These are phyloP conservation scores for Cariama cristata DNA, from an alignment of 2,113 vertebrate genomes.

Conservation along the genomic window DNA sequence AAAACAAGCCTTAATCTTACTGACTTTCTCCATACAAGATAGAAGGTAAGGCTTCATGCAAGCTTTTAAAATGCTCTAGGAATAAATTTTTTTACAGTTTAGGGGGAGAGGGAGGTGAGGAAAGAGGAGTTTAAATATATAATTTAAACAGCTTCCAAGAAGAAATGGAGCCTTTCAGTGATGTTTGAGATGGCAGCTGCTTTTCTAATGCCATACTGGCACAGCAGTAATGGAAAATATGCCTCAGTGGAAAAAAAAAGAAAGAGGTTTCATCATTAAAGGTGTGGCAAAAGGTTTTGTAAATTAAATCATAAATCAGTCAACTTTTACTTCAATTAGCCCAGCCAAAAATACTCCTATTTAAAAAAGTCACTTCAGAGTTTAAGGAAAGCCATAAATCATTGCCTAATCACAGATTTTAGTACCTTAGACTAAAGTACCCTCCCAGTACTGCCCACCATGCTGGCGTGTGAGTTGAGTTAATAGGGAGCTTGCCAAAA, in stretches of 20 bases:
- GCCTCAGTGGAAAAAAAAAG: slow-evolving; percentile 45
- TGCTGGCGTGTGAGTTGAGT: background rate
- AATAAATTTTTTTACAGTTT: background rate
- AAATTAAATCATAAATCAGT: slow-evolving; percentile 75
- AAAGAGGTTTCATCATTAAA: slow-evolving; percentile 59
- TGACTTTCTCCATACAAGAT: background rate
- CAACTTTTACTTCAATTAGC: slow-evolving; percentile 75
- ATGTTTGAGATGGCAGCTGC: slow-evolving; percentile 64
- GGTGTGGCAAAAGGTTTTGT: slow-evolving; percentile 63
- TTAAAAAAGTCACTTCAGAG: slow-evolving; percentile 39
- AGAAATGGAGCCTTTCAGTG: slow-evolving; percentile 57
- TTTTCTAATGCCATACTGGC: slow-evolving; percentile 42
- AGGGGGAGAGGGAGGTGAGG: background rate
- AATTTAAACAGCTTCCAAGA: slow-evolving; percentile 52
- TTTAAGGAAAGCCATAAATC: slow-evolving; percentile 68
- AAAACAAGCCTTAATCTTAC: background rate
- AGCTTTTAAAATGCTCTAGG: background rate
- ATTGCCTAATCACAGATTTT: slow-evolving; percentile 55
- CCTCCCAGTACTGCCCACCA: background rate
- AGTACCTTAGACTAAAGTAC: slow-evolving; percentile 34
- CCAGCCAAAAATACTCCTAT: slow-evolving; percentile 57
- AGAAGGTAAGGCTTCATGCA: background rate
- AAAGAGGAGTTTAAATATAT: slow-evolving; percentile 42
- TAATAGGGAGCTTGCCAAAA: slow-evolving; percentile 32
- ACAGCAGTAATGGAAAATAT: slow-evolving; percentile 70